Evolutionary conservation across 2,888 invertebrate species (phyloP).

Genomic region (Hydropsyche betteni): DNA sequence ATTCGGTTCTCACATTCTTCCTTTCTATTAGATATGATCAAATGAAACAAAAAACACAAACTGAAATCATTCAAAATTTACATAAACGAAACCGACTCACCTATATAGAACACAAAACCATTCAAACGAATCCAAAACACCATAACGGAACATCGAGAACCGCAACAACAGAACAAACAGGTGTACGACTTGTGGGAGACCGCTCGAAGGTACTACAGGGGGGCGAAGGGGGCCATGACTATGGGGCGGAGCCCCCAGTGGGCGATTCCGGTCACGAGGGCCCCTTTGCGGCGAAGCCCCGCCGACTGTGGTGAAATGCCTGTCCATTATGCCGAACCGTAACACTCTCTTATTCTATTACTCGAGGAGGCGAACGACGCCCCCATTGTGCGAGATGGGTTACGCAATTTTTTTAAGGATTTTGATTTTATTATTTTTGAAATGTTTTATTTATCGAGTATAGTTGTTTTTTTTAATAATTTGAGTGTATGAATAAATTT

Average conservation of each 20-base stretch:
- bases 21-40: too few species aligned
- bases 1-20: too few species aligned
- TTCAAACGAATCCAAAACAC: too few species aligned
- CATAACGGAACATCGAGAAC: too few species aligned
- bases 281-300: constrained; percentile 32
- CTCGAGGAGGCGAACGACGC: constrained; percentile 35
- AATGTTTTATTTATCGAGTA: neutral
- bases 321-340: constrained; percentile 39
- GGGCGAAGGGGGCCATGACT: constrained; percentile 2
- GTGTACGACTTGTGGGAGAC: constrained; percentile 8
- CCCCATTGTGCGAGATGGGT: constrained; percentile 30
- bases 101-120: too few species aligned
- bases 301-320: constrained; percentile 36
- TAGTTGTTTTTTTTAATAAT: too few species aligned
- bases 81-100: too few species aligned
- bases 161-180: neutral
- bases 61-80: too few species aligned
- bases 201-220: neutral
- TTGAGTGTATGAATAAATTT: too few species aligned
- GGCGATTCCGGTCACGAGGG: constrained; percentile 47
- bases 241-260: constrained; percentile 39
- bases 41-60: too few species aligned
- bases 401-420: neutral
- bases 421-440: too few species aligned
- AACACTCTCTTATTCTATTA: constrained; percentile 46